Evolutionary conservation across 2,888 invertebrate species (phyloP).

Genomic region (Tinea trinotella): DNA sequence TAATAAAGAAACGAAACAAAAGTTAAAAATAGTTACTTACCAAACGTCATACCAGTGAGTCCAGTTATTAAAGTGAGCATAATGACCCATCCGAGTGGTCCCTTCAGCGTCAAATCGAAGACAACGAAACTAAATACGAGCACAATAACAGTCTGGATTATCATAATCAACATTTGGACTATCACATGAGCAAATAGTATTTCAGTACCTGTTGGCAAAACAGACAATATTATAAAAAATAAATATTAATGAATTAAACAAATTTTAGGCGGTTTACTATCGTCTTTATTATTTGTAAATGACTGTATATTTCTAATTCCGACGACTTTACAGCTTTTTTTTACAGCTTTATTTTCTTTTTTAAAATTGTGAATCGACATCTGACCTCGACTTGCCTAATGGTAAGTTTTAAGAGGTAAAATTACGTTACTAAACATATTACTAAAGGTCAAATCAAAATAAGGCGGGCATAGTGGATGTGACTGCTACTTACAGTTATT

Average conservation of each 20-base stretch:
- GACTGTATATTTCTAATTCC: too few species aligned
- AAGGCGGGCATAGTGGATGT: too few species aligned
- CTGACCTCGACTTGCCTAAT: too few species aligned
- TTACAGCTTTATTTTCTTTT: too few species aligned
- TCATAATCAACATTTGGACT: slow-evolving; percentile 90
- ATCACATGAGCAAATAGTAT: slow-evolving; percentile 89
- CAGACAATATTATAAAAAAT: neutral
- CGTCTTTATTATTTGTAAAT: too few species aligned
- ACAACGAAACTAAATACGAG: slow-evolving; percentile 83
- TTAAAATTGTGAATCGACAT: too few species aligned
- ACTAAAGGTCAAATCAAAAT: neutral
- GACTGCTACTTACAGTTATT: too few species aligned
- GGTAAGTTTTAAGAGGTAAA: too few species aligned
- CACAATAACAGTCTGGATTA: slow-evolving; percentile 85
- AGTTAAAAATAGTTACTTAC: slow-evolving; percentile 72
- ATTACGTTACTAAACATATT: neutral
- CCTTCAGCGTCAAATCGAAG: slow-evolving; percentile 84
- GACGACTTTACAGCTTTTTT: too few species aligned
- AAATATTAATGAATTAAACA: too few species aligned
- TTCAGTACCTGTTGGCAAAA: slow-evolving; percentile 79
- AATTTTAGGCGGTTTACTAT: neutral
- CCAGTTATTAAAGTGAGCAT: slow-evolving; percentile 85
- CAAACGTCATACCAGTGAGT: slow-evolving; percentile 94
- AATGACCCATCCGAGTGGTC: slow-evolving; percentile 82
- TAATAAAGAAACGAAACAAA: too few species aligned